Conservation (phyloP, 1,140 invertebrate genomes). For the Drosophila serrata region DNA sequence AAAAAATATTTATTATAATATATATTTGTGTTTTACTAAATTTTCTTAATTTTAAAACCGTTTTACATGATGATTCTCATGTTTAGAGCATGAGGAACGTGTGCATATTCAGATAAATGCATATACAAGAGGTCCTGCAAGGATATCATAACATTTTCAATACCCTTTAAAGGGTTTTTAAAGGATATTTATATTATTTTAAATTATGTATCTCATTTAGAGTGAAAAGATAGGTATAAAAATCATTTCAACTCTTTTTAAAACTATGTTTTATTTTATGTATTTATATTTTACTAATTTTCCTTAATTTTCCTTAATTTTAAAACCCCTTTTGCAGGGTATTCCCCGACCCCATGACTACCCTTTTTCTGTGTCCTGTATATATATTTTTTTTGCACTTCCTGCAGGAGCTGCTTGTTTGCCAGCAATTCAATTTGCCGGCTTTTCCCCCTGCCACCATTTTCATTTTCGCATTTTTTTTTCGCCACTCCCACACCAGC, state of each 20-base stretch:
- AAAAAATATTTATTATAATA: neutral
- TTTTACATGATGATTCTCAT: conserved; percentile 49
- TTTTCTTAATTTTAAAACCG: no score
- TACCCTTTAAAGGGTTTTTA: neutral
- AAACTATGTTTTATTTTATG: neutral
- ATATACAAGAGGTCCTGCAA: neutral
- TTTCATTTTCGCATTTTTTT: conserved; percentile 15
- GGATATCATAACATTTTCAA: neutral
- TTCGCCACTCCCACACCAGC: conserved; percentile 11
- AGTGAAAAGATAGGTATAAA: neutral
- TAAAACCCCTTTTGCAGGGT: neutral
- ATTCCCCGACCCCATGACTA: neutral
- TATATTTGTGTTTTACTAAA: neutral
- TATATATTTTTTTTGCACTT: conserved; percentile 43
- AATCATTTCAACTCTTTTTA: neutral
- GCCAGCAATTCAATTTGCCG: conserved; percentile 76
- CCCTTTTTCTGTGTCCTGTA: neutral
- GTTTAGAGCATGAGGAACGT: conserved; percentile 10
- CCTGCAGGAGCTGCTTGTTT: conserved; percentile 58
- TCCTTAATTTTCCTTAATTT: neutral
- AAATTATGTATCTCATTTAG: neutral
- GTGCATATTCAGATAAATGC: conserved; percentile 29
- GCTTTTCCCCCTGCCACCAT: conserved; percentile 12
- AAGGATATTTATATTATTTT: no score
- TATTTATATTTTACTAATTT: neutral